Conservation (phyloP, 2,888 invertebrate species). For the Rotaria magnacalcarata region DNA sequence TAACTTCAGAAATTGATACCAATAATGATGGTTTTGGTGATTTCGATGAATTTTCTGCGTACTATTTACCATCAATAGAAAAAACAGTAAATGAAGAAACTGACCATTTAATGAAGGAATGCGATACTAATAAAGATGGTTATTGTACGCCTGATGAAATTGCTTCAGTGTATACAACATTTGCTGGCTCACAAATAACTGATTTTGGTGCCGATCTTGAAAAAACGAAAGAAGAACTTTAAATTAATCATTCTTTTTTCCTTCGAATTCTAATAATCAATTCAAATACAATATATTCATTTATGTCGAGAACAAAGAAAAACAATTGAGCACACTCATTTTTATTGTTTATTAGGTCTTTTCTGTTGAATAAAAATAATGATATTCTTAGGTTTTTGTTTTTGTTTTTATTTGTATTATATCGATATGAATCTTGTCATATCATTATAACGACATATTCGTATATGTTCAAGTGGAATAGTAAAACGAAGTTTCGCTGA, state of each 20-base stretch:
- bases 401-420: not conserved
- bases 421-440: not conserved
- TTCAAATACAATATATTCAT: not conserved
- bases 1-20: not conserved
- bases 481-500: not conserved
- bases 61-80: not conserved
- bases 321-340: not conserved
- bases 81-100: not conserved
- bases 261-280: not conserved
- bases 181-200: conserved; percentile 1
- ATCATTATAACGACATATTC: not conserved
- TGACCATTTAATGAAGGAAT: conserved; percentile 6
- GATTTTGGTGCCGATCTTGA: conserved; percentile 33
- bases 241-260: not conserved
- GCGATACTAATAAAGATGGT: not conserved
- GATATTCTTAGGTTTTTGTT: not conserved
- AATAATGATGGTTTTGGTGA: conserved; percentile 29
- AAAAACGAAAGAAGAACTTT: not conserved
- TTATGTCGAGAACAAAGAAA: not conserved
- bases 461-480: not conserved
- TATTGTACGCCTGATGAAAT: not conserved
- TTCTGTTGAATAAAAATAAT: not conserved
- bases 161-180: not conserved
- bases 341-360: not conserved
- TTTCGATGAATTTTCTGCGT: not conserved